Conservation (phyloP, 2,113 vertebrate genomes). For the Cyanoderma ruficeps region DNA sequence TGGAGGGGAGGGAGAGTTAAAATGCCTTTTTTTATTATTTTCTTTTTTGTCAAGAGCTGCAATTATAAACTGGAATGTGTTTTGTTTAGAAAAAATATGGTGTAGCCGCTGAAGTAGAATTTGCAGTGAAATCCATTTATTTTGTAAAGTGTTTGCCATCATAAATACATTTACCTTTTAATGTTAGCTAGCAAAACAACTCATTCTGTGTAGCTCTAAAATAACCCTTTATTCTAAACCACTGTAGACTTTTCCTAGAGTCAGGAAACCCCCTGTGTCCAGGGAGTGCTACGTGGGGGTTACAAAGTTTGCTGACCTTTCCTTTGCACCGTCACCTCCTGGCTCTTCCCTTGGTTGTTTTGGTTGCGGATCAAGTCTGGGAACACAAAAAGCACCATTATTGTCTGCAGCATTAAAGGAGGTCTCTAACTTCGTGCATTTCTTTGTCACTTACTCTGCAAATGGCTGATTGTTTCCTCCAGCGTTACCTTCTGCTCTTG, state of each 20-base stretch:
- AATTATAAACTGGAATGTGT: not conserved
- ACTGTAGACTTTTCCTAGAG: not conserved
- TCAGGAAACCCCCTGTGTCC: not conserved
- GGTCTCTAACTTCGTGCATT: not conserved
- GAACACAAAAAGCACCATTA: not conserved
- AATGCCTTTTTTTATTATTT: not conserved
- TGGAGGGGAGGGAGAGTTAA: not conserved
- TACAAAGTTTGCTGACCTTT: constrained; percentile 74
- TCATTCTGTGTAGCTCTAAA: not conserved
- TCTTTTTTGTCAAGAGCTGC: not conserved
- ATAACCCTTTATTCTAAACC: not conserved
- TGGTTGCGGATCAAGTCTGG: constrained; percentile 69
- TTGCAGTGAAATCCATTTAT: constrained; percentile 70
- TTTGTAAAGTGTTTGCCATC: constrained; percentile 28
- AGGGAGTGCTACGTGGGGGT: not conserved
- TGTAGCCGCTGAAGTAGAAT: not conserved
- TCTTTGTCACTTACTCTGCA: constrained; percentile 69
- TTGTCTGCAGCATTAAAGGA: rapidly evolving
- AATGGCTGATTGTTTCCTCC: constrained; percentile 44
- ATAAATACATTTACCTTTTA: constrained; percentile 33
- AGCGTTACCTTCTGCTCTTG: constrained; percentile 64
- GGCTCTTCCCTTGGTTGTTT: not conserved
- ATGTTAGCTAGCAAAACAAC: not conserved
- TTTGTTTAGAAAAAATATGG: constrained; percentile 31
- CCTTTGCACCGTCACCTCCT: constrained; percentile 20